phyloP scores from a whole-genome alignment of 2,888 invertebrate species.

The Trachelus stipa region DNA sequence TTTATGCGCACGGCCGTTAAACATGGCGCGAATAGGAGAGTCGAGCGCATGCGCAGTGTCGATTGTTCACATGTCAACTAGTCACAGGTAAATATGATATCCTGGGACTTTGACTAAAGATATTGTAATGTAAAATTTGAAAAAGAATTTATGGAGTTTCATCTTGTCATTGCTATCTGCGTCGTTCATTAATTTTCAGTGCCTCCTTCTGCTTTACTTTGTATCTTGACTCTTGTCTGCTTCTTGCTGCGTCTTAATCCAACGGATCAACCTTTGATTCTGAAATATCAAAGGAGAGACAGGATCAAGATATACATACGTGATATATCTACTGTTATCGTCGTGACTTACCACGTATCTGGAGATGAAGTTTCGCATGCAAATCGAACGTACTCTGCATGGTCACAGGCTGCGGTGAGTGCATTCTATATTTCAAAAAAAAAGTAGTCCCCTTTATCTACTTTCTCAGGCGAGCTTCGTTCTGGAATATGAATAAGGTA shows the following conservation, averaged over 20 bases:
- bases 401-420: not conserved
- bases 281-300: not conserved
- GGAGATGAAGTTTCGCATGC: conserved; percentile 5
- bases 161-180: not conserved
- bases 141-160: not conserved
- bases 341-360: not conserved
- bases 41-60: not conserved
- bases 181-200: not conserved
- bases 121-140: not conserved
- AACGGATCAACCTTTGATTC: not conserved
- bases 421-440: conserved; percentile 17
- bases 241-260: not conserved
- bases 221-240: not conserved
- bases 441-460: conserved; percentile 29
- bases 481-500: conserved; percentile 37
- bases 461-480: conserved; percentile 23
- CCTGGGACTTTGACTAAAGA: not conserved
- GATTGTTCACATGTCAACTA: not conserved
- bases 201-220: not conserved
- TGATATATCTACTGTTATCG: not conserved
- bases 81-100: not conserved
- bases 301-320: not conserved
- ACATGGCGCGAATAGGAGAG: not conserved
- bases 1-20: conserved; percentile 25
- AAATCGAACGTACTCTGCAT: not conserved